Conservation (phyloP, 2,797 vertebrate genomes). For the Bryconaethiops microstoma region DNA sequence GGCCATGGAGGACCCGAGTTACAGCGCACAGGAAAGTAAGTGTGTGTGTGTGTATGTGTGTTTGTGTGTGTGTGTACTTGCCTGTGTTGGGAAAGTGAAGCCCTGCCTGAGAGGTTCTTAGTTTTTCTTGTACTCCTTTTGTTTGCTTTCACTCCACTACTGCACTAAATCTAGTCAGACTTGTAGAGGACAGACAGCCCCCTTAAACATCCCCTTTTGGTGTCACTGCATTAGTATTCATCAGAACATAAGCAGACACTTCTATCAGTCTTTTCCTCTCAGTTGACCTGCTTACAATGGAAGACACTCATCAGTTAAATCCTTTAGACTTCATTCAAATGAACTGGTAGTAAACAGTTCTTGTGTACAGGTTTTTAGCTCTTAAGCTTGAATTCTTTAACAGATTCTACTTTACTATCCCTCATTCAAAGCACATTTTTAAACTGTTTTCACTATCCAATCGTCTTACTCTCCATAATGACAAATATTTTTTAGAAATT, state of each 20-base stretch:
- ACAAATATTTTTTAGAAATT: too few species aligned
- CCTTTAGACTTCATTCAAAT: not conserved
- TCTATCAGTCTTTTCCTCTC: not conserved
- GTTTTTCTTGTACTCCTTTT: not conserved
- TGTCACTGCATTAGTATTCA: not conserved
- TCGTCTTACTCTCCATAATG: too few species aligned
- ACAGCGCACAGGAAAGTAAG: constrained; percentile 93
- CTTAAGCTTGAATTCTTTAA: not conserved
- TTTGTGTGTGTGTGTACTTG: not conserved
- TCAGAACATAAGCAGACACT: constrained; percentile 8
- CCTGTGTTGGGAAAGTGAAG: constrained; percentile 6
- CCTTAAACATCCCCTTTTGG: not conserved
- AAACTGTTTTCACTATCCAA: too few species aligned
- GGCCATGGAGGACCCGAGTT: constrained; percentile 96
- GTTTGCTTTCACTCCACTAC: not conserved
- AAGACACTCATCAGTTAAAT: not conserved
- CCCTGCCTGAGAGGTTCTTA: constrained; percentile 2
- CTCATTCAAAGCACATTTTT: too few species aligned
- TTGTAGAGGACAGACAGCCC: not conserved
- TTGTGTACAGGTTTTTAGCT: not conserved
- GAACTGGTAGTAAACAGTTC: not conserved
- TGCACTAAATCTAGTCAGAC: constrained; percentile 1
- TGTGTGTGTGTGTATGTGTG: constrained; percentile 42
- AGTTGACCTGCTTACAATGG: not conserved
- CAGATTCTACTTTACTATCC: not conserved